phyloP scores from a whole-genome alignment of 2,888 invertebrate species.

The Mythimna pallens region DNA sequence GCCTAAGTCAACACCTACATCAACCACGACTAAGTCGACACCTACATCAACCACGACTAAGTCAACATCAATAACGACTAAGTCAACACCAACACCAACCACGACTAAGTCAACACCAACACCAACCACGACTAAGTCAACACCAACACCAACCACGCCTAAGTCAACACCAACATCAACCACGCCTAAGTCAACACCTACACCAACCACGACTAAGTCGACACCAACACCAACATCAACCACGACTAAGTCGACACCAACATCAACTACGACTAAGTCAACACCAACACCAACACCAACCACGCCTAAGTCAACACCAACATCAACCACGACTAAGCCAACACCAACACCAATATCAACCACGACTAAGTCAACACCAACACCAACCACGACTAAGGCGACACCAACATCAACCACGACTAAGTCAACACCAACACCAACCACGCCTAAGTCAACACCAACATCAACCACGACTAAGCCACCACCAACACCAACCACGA shows the following conservation, averaged over 20 bases:
- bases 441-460: background rate
- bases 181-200: background rate
- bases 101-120: no score
- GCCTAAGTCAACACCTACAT: background rate
- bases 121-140: no score
- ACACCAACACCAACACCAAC: background rate
- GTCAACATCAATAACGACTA: background rate
- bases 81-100: background rate
- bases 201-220: background rate
- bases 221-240: background rate
- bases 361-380: background rate
- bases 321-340: background rate
- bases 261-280: background rate
- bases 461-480: background rate
- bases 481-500: background rate
- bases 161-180: conserved; percentile 1
- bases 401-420: background rate
- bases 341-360: background rate
- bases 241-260: background rate
- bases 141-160: no score
- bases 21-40: background rate
- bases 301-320: background rate
- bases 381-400: background rate
- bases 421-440: background rate
- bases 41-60: background rate